Evolutionary conservation across 2,113 vertebrate species (phyloP).

Genomic region (Chaetura pelagica): DNA sequence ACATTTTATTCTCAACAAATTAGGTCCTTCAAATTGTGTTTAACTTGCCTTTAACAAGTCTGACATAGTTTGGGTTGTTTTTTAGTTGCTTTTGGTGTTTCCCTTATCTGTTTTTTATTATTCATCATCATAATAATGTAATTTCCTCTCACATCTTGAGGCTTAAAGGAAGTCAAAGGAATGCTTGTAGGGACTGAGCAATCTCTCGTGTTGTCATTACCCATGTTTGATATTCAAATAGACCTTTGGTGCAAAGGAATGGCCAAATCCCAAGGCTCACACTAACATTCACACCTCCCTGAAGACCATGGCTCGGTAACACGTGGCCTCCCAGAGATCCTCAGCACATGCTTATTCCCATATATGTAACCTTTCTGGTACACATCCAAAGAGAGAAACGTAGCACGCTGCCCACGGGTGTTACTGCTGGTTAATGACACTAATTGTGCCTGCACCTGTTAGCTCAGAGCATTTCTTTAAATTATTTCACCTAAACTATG

Average conservation of each 20-base stretch:
- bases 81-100: neutral
- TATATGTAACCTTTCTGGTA: neutral
- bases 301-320: neutral
- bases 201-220: neutral
- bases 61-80: neutral
- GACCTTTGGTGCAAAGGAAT: neutral
- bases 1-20: neutral
- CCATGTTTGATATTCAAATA: neutral
- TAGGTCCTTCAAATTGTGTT: neutral
- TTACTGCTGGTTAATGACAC: neutral
- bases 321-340: neutral
- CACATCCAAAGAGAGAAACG: neutral
- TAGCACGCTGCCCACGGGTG: neutral
- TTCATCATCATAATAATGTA: neutral
- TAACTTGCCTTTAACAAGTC: neutral
- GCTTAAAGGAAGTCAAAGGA: neutral
- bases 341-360: neutral
- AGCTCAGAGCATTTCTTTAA: neutral
- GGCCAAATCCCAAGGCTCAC: neutral
- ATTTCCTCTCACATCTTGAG: neutral
- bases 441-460: neutral
- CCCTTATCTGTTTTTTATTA: neutral
- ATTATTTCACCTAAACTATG: neutral
- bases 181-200: neutral
- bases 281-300: rapidly evolving